These are phyloP conservation scores for Channa maculata DNA, from an alignment of 2,113 vertebrate species.

Conservation along the genomic window DNA sequence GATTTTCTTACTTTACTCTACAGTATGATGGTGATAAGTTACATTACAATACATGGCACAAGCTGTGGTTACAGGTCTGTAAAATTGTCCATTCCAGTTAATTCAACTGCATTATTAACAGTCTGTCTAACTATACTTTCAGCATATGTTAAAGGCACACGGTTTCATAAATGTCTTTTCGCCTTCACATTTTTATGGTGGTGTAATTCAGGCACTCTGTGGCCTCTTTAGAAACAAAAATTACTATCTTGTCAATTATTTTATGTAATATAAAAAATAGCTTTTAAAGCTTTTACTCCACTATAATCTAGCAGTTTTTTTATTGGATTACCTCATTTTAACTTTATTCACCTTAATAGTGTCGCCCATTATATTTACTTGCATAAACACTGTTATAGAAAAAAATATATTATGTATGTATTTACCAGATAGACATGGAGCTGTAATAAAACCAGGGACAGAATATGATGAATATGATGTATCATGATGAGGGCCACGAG, in stretches of 20 bases:
- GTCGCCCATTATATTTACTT: too few relatives aligned
- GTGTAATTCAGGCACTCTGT: not conserved
- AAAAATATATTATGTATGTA: constrained; percentile 44
- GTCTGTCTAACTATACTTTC: not conserved
- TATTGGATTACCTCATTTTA: not conserved
- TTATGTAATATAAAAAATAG: too few relatives aligned
- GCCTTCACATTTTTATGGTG: not conserved
- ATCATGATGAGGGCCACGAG: constrained; percentile 31
- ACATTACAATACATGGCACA: too few relatives aligned
- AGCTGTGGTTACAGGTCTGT: too few relatives aligned
- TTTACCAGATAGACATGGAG: constrained; percentile 16
- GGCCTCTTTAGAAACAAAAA: not conserved
- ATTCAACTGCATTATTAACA: too few relatives aligned
- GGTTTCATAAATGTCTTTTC: not conserved
- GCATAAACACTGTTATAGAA: constrained; percentile 41
- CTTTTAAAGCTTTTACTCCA: too few relatives aligned
- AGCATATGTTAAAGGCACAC: not conserved
- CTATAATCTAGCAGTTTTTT: not conserved
- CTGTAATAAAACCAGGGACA: constrained; percentile 31
- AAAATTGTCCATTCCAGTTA: too few relatives aligned
- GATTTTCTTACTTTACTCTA: too few relatives aligned
- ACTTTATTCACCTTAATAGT: too few relatives aligned
- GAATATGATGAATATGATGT: not conserved
- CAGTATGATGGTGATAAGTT: too few relatives aligned
- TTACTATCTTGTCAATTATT: too few relatives aligned